Evolutionary conservation across 2,888 invertebrate genomes (phyloP).

Genomic region (Alentia gelatinosa): DNA sequence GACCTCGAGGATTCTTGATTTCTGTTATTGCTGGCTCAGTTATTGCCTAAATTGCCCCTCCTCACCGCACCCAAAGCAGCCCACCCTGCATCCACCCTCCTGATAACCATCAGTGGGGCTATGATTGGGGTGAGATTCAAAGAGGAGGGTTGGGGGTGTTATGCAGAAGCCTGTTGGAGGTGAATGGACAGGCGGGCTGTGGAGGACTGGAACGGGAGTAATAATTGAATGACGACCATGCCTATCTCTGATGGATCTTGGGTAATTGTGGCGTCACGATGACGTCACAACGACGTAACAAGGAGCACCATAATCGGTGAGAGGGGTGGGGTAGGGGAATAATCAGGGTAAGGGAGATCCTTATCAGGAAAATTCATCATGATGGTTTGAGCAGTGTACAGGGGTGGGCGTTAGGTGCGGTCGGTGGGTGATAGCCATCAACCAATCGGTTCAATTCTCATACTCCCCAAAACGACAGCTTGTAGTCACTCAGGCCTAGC

Average conservation of each 20-base stretch:
- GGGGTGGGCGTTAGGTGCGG: neutral
- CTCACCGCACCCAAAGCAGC: neutral
- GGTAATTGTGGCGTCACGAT: constrained; percentile 27
- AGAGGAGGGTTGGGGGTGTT: neutral
- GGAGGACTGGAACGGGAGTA: neutral
- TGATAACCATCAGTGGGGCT: neutral
- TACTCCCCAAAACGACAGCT: no score
- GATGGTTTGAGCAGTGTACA: neutral
- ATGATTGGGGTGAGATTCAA: constrained; percentile 10
- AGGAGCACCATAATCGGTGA: neutral
- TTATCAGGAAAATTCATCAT: constrained; percentile 4
- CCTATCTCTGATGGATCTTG: constrained; percentile 29
- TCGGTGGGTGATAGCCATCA: neutral
- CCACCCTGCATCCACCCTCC: no score
- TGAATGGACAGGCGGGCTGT: neutral
- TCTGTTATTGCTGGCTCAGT: neutral
- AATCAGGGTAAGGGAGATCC: neutral
- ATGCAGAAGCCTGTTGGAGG: neutral
- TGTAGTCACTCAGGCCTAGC: no score
- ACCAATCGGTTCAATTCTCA: no score
- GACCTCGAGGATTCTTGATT: neutral
- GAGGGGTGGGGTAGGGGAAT: neutral
- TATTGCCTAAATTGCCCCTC: neutral
- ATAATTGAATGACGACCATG: constrained; percentile 4
- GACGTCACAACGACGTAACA: constrained; percentile 14